Conservation (phyloP, 2,113 vertebrate genomes). For the Podocnemis expansa region DNA sequence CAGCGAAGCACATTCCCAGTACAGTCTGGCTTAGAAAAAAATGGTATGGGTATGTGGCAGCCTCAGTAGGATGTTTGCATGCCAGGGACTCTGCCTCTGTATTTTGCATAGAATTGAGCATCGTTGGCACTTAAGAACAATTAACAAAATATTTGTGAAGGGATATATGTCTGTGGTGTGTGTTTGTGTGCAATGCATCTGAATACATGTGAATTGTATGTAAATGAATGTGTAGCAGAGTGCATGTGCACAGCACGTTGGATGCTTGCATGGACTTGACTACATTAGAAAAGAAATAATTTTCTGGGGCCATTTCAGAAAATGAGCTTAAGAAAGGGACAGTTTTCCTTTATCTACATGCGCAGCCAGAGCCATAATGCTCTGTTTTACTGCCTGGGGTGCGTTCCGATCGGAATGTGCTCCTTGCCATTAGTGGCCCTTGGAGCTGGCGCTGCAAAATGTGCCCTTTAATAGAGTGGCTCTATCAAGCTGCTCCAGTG, state of each 20-base stretch:
- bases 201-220: rapidly evolving
- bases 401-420: no score
- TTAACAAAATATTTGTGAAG: not conserved
- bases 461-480: no score
- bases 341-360: not conserved
- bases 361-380: no score
- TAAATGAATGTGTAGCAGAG: rapidly evolving
- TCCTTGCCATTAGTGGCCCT: no score
- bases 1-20: not conserved
- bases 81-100: not conserved
- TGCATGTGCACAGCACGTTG: rapidly evolving
- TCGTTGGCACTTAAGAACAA: not conserved
- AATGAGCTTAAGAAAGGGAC: not conserved
- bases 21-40: not conserved
- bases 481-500: no score
- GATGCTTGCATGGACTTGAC: rapidly evolving
- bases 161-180: not conserved
- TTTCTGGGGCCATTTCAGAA: rapidly evolving
- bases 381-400: no score
- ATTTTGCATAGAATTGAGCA: not conserved
- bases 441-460: no score
- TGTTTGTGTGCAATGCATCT: not conserved
- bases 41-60: not conserved
- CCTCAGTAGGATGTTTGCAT: not conserved
- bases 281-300: rapidly evolving